Evolutionary conservation across 2,888 invertebrate genomes (phyloP).

Genomic region (Aethes cnicana): DNA sequence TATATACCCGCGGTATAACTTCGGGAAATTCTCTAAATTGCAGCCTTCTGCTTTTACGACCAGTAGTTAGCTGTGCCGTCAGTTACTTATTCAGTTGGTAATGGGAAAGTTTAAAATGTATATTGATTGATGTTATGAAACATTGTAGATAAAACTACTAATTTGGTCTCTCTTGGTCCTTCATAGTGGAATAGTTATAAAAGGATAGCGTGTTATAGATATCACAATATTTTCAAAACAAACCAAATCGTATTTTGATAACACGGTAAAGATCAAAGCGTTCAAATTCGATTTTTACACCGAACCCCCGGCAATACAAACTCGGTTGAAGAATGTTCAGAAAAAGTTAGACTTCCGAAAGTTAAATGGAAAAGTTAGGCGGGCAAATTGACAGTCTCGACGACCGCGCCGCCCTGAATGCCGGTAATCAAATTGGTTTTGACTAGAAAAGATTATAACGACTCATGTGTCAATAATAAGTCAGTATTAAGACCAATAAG

Average conservation of each 20-base stretch:
- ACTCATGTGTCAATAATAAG: conserved; percentile 9
- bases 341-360: conserved; percentile 63
- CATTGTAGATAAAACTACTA: no score
- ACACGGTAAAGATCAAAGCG: conserved; percentile 44
- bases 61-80: no score
- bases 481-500: background rate
- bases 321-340: conserved; percentile 61
- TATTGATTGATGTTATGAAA: no score
- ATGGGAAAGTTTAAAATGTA: no score
- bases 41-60: no score
- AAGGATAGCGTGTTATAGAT: no score
- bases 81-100: no score
- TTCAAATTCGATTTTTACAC: conserved; percentile 56
- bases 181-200: no score
- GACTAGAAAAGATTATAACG: conserved; percentile 14
- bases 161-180: no score
- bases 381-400: conserved; percentile 72
- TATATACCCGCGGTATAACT: no score
- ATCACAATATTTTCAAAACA: background rate
- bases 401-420: conserved; percentile 47
- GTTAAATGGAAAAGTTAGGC: conserved; percentile 78
- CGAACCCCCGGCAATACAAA: conserved; percentile 51
- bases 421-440: conserved; percentile 54
- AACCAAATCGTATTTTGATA: conserved; percentile 31
- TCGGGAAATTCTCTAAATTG: no score